phyloP scores from a whole-genome alignment of 2,888 invertebrate species.

The Orthosia gothica region DNA sequence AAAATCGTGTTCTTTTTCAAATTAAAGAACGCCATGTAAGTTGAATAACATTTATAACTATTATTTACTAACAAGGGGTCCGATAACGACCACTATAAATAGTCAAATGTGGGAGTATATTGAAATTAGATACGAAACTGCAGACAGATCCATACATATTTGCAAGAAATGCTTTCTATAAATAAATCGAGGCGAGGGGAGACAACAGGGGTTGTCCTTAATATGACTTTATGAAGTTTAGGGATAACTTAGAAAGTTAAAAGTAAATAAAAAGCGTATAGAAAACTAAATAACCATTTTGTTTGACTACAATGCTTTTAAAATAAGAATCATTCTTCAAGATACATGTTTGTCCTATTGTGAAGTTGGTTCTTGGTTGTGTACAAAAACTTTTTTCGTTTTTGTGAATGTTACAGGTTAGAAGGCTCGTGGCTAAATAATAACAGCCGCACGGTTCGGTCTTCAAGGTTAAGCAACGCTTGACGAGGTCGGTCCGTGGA shows the following conservation, averaged over 20 bases:
- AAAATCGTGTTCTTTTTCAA: not conserved
- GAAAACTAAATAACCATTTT: constrained; percentile 4
- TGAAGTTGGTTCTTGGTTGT: not conserved
- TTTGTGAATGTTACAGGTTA: too few species aligned
- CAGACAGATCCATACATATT: constrained; percentile 54
- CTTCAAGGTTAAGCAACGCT: too few species aligned
- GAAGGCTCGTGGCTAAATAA: too few species aligned
- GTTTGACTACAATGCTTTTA: not conserved
- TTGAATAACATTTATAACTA: constrained; percentile 30
- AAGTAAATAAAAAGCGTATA: constrained; percentile 12
- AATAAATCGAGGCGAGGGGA: constrained; percentile 44
- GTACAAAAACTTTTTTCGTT: too few species aligned
- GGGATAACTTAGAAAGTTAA: constrained; percentile 13
- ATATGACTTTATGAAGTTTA: constrained; percentile 35
- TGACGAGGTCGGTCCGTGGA: too few species aligned
- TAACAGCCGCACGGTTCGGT: too few species aligned
- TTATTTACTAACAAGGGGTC: constrained; percentile 43
- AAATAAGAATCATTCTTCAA: not conserved
- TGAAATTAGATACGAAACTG: constrained; percentile 50
- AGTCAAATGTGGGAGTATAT: constrained; percentile 43
- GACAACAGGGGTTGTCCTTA: constrained; percentile 31
- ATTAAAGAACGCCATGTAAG: not conserved
- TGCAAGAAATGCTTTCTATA: constrained; percentile 54
- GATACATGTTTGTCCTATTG: not conserved
- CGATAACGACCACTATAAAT: constrained; percentile 47